phyloP scores from a whole-genome alignment of 2,797 vertebrate species.

The Clamator glandarius region DNA sequence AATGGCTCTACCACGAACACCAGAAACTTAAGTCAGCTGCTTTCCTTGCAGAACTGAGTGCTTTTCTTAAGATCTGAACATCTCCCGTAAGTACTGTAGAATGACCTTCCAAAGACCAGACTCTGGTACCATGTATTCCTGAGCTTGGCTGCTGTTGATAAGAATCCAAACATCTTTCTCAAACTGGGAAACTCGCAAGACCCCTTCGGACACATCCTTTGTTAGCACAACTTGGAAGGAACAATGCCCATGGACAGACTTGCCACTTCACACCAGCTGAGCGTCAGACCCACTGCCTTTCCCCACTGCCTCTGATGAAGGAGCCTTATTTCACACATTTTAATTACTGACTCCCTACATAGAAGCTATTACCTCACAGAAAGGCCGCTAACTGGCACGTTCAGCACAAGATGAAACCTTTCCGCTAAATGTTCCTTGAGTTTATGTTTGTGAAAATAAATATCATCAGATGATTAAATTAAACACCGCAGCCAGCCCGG shows the following conservation, averaged over 20 bases:
- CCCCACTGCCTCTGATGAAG: neutral
- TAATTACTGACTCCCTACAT: constrained; percentile 57
- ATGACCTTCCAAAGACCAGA: neutral
- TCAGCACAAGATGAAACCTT: constrained; percentile 29
- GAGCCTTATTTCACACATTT: constrained; percentile 54
- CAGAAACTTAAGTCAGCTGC: neutral
- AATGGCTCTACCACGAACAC: neutral
- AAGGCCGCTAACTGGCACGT: constrained; percentile 8
- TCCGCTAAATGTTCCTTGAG: constrained; percentile 51
- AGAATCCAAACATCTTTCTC: neutral
- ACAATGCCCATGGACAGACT: neutral
- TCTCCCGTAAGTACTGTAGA: neutral
- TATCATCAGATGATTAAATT: constrained; percentile 69
- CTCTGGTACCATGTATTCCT: neutral
- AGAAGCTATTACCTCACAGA: constrained; percentile 39
- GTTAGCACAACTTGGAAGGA: neutral
- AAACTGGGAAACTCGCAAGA: neutral
- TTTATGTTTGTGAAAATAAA: constrained; percentile 60
- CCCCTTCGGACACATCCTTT: neutral
- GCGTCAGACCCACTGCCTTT: neutral
- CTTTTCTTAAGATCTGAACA: neutral
- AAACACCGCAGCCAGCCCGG: constrained; percentile 32
- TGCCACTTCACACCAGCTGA: neutral
- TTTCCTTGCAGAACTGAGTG: neutral
- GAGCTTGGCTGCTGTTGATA: neutral